Base-by-base conservation (phyloP, 2,888 invertebrate species). In the Drosophila prostipennis region DNA sequence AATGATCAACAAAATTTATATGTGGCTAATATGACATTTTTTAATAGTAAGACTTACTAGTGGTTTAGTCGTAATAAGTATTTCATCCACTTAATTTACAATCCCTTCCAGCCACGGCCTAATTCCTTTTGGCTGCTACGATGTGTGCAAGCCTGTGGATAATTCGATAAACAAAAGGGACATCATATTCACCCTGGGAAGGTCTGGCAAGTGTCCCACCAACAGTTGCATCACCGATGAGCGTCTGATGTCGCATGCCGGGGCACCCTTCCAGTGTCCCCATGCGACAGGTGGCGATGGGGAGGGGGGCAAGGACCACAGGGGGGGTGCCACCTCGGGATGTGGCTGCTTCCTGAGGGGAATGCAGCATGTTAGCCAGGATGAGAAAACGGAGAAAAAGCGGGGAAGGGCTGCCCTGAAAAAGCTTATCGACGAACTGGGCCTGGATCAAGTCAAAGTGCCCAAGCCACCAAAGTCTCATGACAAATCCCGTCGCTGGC, bases 171-270 rank as follows among this genome's bases (percentile, higher is more conserved):
- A 85, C 71, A 80, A 89, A 0, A 74, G 67, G 6, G 90, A 90
- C 59, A 52, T 89, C 0, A 72, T 90, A 3, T 86, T 90, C 10
- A 79, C 88, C 0, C 59, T 90, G 37, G 89, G 87, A 1, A 82
- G 89, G 7, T 72, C 84, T 0, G 55, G 53, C 4, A 79, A 61
- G 23, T 81, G 89, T 46, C 54, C 64, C 0, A 48, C 51, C 0
- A 59, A 56, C 16, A 14, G 72, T 6, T 75, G 77, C 63, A 77
- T 82, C 54, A 60, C 79, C 16, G 82, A 80, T 52, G 51, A 81
- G 59, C 80, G 80, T 0, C 64, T 86, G 0, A 78, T 80, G 74
- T 36, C 70, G 6, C 73, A 74, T 5, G 79, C 65, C 0, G 74
- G 74, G 0, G 71, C 74, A 13, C 79, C 86, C 0, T 74, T 78